Evolutionary conservation across 2,888 invertebrate species (phyloP).

Genomic region (Acleris emargana): DNA sequence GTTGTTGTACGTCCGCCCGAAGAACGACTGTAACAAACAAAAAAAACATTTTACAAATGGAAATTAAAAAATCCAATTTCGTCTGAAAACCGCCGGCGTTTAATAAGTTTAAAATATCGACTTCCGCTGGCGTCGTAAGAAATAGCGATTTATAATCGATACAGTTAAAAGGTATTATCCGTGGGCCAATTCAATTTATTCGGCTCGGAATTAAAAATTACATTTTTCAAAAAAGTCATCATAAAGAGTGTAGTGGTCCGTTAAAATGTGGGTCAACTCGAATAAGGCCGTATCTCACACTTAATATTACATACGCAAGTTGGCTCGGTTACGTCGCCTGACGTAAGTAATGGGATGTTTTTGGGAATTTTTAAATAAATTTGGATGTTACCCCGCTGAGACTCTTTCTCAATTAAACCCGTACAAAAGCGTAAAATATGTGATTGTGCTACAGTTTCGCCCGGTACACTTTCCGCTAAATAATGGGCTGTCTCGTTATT

Average conservation of each 20-base stretch:
- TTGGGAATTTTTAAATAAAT: slow-evolving; percentile 73
- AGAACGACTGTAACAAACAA: slow-evolving; percentile 92
- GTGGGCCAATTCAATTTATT: slow-evolving; percentile 64
- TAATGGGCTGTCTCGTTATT: slow-evolving; percentile 75
- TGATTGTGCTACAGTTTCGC: slow-evolving; percentile 77
- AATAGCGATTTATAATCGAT: slow-evolving; percentile 77
- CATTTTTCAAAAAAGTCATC: slow-evolving; percentile 83
- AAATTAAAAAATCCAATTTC: slow-evolving; percentile 62
- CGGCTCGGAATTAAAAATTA: slow-evolving; percentile 76
- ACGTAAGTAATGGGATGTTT: slow-evolving; percentile 78
- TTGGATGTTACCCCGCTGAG: slow-evolving; percentile 79
- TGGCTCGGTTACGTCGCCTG: slow-evolving; percentile 67
- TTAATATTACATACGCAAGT: slow-evolving; percentile 74
- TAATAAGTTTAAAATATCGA: slow-evolving; percentile 80
- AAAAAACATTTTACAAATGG: slow-evolving; percentile 60
- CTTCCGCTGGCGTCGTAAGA: slow-evolving; percentile 73
- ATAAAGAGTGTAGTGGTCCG: slow-evolving; percentile 73
- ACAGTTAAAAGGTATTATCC: slow-evolving; percentile 74
- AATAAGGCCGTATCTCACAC: slow-evolving; percentile 79
- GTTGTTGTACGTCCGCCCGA: slow-evolving; percentile 96
- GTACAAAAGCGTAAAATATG: slow-evolving; percentile 80
- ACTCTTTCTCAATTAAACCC: slow-evolving; percentile 80
- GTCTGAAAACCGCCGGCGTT: slow-evolving; percentile 57
- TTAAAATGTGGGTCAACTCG: slow-evolving; percentile 77
- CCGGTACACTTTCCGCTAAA: slow-evolving; percentile 66